Evolutionary conservation across 2,113 vertebrate genomes (phyloP).

Genomic region (Actinemys pallida): DNA sequence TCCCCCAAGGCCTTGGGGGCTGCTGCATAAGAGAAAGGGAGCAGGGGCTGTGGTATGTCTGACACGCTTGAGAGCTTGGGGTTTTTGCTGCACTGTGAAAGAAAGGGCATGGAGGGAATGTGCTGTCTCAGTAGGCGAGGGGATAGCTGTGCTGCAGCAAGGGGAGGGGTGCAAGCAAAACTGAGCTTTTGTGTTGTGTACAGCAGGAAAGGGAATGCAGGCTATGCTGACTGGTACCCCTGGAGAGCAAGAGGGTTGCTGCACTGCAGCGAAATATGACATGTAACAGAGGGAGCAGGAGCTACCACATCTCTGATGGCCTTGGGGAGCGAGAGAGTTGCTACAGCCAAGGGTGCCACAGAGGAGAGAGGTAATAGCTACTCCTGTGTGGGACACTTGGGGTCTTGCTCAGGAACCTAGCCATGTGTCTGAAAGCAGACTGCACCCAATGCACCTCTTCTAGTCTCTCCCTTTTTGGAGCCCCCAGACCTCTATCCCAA

Average conservation of each 20-base stretch:
- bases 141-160: neutral
- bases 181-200: too few species aligned
- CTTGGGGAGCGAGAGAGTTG: neutral
- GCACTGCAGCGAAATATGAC: neutral
- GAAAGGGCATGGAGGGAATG: neutral
- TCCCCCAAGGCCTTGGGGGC: neutral
- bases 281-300: neutral
- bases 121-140: fast-evolving
- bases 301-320: neutral
- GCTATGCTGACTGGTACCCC: neutral
- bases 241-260: neutral
- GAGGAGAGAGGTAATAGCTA: neutral
- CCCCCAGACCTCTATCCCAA: neutral
- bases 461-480: neutral
- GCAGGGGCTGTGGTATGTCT: neutral
- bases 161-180: neutral
- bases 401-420: neutral
- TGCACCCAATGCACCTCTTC: neutral
- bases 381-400: neutral
- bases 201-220: neutral
- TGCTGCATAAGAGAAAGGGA: neutral
- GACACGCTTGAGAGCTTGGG: neutral
- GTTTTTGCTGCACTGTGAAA: neutral
- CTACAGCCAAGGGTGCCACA: neutral
- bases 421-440: neutral